Evolutionary conservation across 2,888 invertebrate genomes (phyloP).

Genomic region (Drosophila hamatofila): DNA sequence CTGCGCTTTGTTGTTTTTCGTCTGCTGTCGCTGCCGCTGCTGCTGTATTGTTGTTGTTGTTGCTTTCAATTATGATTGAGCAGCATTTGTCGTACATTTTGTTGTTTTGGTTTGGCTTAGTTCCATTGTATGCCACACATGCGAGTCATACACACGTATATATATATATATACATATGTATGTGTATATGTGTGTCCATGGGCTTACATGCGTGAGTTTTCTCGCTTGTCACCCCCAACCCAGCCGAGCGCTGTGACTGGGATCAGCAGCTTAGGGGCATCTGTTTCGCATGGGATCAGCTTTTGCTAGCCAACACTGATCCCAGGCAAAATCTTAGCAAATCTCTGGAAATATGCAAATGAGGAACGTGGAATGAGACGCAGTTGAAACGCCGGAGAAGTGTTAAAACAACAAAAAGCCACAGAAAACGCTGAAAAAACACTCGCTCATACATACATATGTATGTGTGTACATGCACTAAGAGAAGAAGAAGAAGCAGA

Average conservation of each 20-base stretch:
- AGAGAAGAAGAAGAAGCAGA: not conserved
- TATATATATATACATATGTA: conserved; percentile 1
- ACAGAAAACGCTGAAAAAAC: conserved; percentile 33
- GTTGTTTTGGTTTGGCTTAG: conserved; percentile 78
- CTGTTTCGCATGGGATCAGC: conserved; percentile 8
- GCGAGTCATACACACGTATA: not conserved
- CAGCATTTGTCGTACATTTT: conserved; percentile 79
- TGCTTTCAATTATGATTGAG: conserved; percentile 78
- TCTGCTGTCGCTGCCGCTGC: conserved; percentile 17
- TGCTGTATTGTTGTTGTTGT: conserved; percentile 34
- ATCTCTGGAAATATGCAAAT: conserved; percentile 42
- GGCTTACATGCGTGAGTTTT: conserved; percentile 12
- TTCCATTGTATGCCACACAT: conserved; percentile 50
- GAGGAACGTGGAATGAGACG: conserved; percentile 22
- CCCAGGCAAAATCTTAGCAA: conserved; percentile 22
- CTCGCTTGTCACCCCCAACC: conserved; percentile 12
- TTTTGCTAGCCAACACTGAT: conserved; percentile 13
- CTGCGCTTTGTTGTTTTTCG: conserved; percentile 48
- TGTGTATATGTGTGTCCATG: not conserved
- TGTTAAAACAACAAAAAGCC: conserved; percentile 45
- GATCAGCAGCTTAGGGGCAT: conserved; percentile 8
- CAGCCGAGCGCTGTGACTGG: conserved; percentile 1
- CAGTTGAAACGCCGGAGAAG: conserved; percentile 22
- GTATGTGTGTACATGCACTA: not conserved
- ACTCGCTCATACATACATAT: conserved; percentile 8